Evolutionary conservation across 2,113 vertebrate species (phyloP).

Genomic region (Neolamprologus cancellatus): DNA sequence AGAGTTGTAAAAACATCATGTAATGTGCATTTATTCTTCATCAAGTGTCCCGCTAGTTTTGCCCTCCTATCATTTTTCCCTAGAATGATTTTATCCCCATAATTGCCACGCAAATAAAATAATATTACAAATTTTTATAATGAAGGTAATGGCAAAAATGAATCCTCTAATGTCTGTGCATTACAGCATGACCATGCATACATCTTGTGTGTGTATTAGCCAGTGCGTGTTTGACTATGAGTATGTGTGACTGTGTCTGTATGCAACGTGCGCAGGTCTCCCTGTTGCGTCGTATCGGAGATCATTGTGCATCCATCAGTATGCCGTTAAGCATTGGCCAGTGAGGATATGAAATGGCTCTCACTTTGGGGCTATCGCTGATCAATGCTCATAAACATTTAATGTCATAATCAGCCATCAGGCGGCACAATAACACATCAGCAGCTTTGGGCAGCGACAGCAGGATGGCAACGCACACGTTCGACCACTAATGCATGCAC

Average conservation of each 20-base stretch:
- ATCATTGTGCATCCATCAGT: slow-evolving; percentile 69
- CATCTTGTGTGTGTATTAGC: neutral
- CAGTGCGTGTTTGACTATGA: neutral
- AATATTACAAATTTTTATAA: neutral
- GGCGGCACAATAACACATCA: slow-evolving; percentile 52
- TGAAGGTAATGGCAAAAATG: neutral
- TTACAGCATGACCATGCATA: neutral
- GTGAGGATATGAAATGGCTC: slow-evolving; percentile 59
- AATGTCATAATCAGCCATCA: slow-evolving; percentile 68
- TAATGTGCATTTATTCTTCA: neutral
- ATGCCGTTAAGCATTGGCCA: slow-evolving; percentile 57
- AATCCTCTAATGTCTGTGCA: neutral
- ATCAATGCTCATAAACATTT: slow-evolving; percentile 74
- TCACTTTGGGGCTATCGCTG: slow-evolving; percentile 51
- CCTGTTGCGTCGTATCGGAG: slow-evolving; percentile 45
- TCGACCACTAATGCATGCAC: neutral
- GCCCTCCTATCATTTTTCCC: neutral
- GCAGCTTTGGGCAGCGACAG: slow-evolving; percentile 8
- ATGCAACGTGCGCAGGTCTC: slow-evolving; percentile 20
- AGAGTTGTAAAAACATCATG: neutral
- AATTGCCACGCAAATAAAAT: neutral
- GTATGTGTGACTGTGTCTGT: slow-evolving; percentile 17
- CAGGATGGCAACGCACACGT: neutral
- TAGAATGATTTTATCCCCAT: neutral
- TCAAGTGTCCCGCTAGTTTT: neutral